phyloP scores from a whole-genome alignment of 1,140 invertebrate genomes.

The Telenomus remus region DNA sequence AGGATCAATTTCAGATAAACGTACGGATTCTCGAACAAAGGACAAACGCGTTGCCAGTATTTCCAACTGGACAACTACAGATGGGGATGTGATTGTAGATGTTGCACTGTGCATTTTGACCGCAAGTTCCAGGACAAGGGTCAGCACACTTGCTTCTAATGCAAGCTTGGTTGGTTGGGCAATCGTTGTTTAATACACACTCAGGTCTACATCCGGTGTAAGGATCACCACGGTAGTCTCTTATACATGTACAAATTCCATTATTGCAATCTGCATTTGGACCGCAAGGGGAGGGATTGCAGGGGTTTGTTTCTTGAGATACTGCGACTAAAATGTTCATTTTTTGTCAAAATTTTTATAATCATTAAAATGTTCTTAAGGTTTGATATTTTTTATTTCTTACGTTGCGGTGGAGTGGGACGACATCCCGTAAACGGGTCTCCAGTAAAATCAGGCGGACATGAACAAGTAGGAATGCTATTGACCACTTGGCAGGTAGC shows the following conservation, averaged over 20 bases:
- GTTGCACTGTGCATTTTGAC: constrained; percentile 80
- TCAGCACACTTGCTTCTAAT: constrained; percentile 80
- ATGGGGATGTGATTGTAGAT: constrained; percentile 80
- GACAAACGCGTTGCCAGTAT: constrained; percentile 79
- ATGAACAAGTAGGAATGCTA: constrained; percentile 81
- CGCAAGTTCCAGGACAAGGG: constrained; percentile 81
- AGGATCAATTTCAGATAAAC: not conserved
- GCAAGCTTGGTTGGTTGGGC: constrained; percentile 81
- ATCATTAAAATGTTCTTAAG: constrained; percentile 7
- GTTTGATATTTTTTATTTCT: constrained; percentile 32
- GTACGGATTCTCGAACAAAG: constrained; percentile 60
- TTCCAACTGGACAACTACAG: constrained; percentile 78
- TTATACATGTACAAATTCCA: constrained; percentile 83
- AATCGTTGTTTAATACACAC: constrained; percentile 83
- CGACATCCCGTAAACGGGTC: constrained; percentile 82
- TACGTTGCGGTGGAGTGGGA: constrained; percentile 72
- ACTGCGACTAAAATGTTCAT: constrained; percentile 32
- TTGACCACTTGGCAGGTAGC: constrained; percentile 80
- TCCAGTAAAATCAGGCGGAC: constrained; percentile 80
- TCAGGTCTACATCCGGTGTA: constrained; percentile 83
- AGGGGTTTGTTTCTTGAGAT: constrained; percentile 62
- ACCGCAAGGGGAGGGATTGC: constrained; percentile 70
- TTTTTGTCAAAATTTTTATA: not conserved
- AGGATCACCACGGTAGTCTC: constrained; percentile 83
- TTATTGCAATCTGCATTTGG: constrained; percentile 82